phyloP scores from a whole-genome alignment of 1,140 invertebrate genomes.

The Psilanteris sp. region DNA sequence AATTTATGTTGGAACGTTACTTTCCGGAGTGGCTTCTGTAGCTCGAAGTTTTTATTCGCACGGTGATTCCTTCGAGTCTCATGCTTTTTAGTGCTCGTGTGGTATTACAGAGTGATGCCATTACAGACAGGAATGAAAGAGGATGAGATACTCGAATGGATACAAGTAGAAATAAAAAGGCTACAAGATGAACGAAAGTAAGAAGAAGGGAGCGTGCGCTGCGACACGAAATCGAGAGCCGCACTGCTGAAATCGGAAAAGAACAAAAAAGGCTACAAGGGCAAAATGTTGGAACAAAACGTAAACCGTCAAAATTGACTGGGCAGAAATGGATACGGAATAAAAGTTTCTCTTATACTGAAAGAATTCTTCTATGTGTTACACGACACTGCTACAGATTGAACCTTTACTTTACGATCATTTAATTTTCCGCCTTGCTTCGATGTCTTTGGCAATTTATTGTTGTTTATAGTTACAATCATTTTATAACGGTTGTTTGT shows the following conservation, averaged over 20 bases:
- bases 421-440: constrained; percentile 15
- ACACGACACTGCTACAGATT: constrained; percentile 5
- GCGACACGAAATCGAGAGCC: constrained; percentile 45
- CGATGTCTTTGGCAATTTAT: constrained; percentile 2
- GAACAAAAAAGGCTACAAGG: constrained; percentile 18
- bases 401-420: constrained; percentile 18
- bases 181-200: constrained; percentile 49
- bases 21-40: constrained; percentile 58
- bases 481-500: no score
- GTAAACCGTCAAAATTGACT: constrained; percentile 40
- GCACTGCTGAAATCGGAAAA: constrained; percentile 27
- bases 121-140: constrained; percentile 58
- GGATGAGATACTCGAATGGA: constrained; percentile 61
- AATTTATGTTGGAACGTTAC: constrained; percentile 68
- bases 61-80: constrained; percentile 61
- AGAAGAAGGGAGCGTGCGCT: constrained; percentile 43
- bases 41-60: constrained; percentile 67
- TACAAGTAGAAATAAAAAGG: constrained; percentile 55
- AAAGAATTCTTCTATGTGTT: constrained; percentile 9
- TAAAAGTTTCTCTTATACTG: constrained; percentile 25
- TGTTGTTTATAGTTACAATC: constrained; percentile 1
- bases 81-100: constrained; percentile 52
- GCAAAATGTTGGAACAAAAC: constrained; percentile 28
- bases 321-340: constrained; percentile 23
- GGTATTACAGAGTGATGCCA: constrained; percentile 57